A percentile compares a stretch with the other conserved stretches of the same genome.
Evolutionary conservation across 2,888 invertebrate genomes (phyloP).

Genomic region (Diaprepes abbreviatus): DNA sequence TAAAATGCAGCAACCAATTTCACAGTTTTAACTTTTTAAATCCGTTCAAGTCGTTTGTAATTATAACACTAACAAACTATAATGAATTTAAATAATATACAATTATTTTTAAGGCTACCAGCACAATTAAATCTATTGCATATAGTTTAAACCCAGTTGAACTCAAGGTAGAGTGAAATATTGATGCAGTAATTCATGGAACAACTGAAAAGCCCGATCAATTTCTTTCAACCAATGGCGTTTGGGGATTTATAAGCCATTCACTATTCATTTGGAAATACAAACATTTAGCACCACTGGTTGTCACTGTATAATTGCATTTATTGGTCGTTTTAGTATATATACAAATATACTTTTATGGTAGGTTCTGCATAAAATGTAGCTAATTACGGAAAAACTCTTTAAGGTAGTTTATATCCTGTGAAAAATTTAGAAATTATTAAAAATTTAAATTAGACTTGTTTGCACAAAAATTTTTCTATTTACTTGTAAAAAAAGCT

Average conservation of each 20-base stretch:
- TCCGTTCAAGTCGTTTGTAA: background rate
- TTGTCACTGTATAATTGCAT: background rate
- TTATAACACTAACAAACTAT: background rate
- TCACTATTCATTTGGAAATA: constrained; percentile 15
- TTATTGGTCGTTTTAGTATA: background rate
- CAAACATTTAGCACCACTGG: constrained; percentile 26
- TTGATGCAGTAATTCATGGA: constrained; percentile 36
- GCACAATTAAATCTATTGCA: background rate
- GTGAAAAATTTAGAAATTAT: no score
- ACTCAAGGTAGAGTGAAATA: constrained; percentile 29
- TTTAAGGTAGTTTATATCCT: no score
- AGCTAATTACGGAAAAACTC: no score
- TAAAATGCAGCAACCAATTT: constrained; percentile 17
- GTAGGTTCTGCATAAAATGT: no score
- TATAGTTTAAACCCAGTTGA: constrained; percentile 12
- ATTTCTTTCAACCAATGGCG: constrained; percentile 34
- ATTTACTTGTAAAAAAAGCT: no score
- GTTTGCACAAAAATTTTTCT: no score
- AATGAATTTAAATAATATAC: constrained; percentile 7
- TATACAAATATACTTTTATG: background rate
- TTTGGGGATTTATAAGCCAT: background rate
- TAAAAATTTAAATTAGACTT: no score
- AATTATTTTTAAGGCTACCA: constrained; percentile 4
- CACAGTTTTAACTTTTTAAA: background rate
- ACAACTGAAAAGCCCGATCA: constrained; percentile 27